Evolutionary conservation across 2,888 invertebrate species (phyloP), one percentile per base, ranked within the genome.

Genomic region (Adela reaumurella): DNA sequence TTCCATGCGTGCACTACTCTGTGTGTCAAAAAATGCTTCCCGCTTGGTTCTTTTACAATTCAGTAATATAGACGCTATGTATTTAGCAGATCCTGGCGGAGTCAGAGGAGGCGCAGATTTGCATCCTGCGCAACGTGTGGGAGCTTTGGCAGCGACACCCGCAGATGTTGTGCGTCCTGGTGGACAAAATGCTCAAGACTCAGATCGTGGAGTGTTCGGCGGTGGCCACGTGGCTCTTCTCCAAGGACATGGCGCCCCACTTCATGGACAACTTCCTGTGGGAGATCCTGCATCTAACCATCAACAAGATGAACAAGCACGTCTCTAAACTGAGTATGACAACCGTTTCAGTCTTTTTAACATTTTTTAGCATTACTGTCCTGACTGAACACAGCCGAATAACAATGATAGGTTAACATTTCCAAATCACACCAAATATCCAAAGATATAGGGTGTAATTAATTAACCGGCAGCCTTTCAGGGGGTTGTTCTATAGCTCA

Each of bases 161-260:
- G 57, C 98, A 97, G 81, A 97, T 98, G 94, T 88, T 99, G 83
- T 89, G 91, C 53, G 94, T 98, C 8, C 79, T 99, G 3, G 91
- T 97, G 3, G 97, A 99, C 74, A 98, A 99, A 76, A 86, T 99
- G 82, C 81, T 99, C 42, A 97, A 98, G 78, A 96, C 96, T 19
- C 95, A 97, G 71, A 91, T 99, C 48, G 92, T 99, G 47, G 96
- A 97, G 67, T 97, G 97, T 67, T 92, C 94, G 49, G 92, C 97
- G 0, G 97, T 99, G 14, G 97, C 97, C 45, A 96, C 94, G 57
- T 99, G 97, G 97, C 89, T 97, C 54, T 98, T 98, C 77, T 93
- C 95, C 4, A 92, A 92, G 70, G 92, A 93, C 67, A 96, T 97
- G 95, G 83, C 86, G 17, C 78, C 84, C 0, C 93, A 90, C 70